Evolutionary conservation across 1,140 invertebrate species (phyloP).

Genomic region (Trichoplusia ni): DNA sequence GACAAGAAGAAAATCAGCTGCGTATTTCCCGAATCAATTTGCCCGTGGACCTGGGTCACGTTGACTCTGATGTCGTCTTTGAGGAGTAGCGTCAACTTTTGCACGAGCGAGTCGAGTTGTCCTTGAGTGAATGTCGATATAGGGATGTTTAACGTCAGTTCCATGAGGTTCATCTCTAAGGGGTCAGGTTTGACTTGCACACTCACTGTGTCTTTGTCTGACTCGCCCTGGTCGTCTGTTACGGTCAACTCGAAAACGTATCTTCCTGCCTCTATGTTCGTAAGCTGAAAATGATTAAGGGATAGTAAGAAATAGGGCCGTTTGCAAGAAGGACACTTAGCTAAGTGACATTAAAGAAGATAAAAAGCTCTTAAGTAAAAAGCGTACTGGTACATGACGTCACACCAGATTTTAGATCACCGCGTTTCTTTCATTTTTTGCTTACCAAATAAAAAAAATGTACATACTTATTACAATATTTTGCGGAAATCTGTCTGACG

Average conservation of each 20-base stretch:
- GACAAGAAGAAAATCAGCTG: constrained; percentile 78
- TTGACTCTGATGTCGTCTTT: constrained; percentile 86
- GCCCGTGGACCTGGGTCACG: constrained; percentile 84
- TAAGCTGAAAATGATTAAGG: constrained; percentile 82
- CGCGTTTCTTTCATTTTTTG: no score
- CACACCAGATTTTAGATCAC: no score
- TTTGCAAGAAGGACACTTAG: no score
- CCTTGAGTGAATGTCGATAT: constrained; percentile 88
- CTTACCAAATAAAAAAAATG: not conserved
- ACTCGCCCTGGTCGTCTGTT: constrained; percentile 93
- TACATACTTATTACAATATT: not conserved
- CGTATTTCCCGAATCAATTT: constrained; percentile 81
- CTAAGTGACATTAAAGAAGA: no score
- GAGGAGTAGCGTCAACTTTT: constrained; percentile 88
- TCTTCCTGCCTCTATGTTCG: constrained; percentile 91
- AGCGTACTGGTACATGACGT: no score
- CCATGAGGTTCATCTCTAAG: constrained; percentile 88
- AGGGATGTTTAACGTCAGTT: constrained; percentile 89
- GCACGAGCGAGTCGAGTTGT: constrained; percentile 88
- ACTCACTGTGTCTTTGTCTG: constrained; percentile 90
- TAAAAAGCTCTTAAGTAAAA: no score
- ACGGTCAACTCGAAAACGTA: constrained; percentile 95
- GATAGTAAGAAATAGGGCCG: no score
- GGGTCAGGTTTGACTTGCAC: constrained; percentile 93
- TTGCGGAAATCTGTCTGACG: no score